Base-by-base conservation (phyloP, 2,888 invertebrate species). In the Lithosia quadra region DNA sequence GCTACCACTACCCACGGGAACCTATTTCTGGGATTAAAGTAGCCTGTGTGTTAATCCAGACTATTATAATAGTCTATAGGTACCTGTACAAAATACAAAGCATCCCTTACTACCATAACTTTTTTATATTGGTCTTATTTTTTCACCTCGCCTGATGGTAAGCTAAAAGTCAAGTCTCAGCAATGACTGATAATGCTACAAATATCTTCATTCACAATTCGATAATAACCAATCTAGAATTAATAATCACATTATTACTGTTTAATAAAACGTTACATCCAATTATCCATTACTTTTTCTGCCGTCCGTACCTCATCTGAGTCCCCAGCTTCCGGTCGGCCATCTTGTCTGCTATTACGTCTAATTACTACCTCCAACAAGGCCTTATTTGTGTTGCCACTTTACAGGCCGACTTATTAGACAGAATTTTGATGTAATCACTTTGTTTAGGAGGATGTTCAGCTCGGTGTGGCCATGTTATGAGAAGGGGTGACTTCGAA, bases 331-430 rank as follows among this genome's bases (percentile, higher is more conserved):
- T 90, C 92, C 91, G 89, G 85, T 56, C 80, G 80, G 91, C 91
- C 92, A 92, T 93, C 92, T 93, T 92, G 91, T 85, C 77, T 67
- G 79, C 88, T 89, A 92, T 93, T 92, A 91, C 84, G 83, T 85
- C 90, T 93, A 93, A 94, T 93, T 92, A 90, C 90, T 77, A 78
- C 77, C 84, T 77, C 82, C 83, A 83, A 81, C 76, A 74, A 83
- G 79, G 79, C 77, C 71, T 77, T 66, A 68, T 75, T 80, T 76
- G 70, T 63, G 64, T 61, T 36, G 57, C 59, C 11, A 22, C 59
- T 72, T 62, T 53, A 43, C 24, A 49, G 43, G 58, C 22, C 21
- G 34, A 64, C 15, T 21, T 49, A 55, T 55, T 36, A 2, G n/a
- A 61, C 3, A 39, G 24, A 24, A 28, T 18, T 13, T 61, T 43